A percentile compares a stretch with the other conserved stretches of the same genome.
These are phyloP conservation scores for Leptopterna dolabrata DNA, from an alignment of 2,888 invertebrate species.

Conservation along the genomic window DNA sequence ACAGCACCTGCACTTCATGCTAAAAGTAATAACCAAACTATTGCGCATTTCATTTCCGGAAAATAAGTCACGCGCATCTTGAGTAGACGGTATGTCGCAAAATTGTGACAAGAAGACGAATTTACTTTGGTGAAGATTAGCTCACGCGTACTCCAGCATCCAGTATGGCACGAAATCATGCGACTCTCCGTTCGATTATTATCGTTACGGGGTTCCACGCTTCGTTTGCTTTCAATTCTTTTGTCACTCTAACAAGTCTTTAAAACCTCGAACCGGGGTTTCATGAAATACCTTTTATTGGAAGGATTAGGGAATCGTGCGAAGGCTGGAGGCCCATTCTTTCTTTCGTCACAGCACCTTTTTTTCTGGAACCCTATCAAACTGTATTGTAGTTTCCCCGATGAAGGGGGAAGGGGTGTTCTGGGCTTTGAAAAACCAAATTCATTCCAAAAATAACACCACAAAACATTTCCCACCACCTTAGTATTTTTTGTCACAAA, in stretches of 20 bases:
- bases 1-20: too few relatives aligned
- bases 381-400: not conserved
- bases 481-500: not conserved
- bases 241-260: slow-evolving; percentile 1
- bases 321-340: slow-evolving; percentile 10
- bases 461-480: not conserved
- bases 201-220: not conserved
- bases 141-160: not conserved
- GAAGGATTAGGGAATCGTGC: slow-evolving; percentile 25
- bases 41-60: too few relatives aligned
- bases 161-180: not conserved
- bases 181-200: not conserved
- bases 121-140: too few relatives aligned
- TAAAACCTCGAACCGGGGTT: slow-evolving; percentile 8
- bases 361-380: not conserved
- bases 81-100: too few relatives aligned
- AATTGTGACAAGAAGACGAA: too few relatives aligned
- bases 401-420: too few relatives aligned
- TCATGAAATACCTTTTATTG: slow-evolving; percentile 5
- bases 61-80: too few relatives aligned
- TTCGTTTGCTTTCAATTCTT: not conserved
- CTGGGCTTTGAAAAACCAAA: not conserved
- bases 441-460: not conserved
- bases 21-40: too few relatives aligned
- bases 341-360: slow-evolving; percentile 18